phyloP scores from a whole-genome alignment of 2,797 vertebrate species.

The Poecilia picta region DNA sequence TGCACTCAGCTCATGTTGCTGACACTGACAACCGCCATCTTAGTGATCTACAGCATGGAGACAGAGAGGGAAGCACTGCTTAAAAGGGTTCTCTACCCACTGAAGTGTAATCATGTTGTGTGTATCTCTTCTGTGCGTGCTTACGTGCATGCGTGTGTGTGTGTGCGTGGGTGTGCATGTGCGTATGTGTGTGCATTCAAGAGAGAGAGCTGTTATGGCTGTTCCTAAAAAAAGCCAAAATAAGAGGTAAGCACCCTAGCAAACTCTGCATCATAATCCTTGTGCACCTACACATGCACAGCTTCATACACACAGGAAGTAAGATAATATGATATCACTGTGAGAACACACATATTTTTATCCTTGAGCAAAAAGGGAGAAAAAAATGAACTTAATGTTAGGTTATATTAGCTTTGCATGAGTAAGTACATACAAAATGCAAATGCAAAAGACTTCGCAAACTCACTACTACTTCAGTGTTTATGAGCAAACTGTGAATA shows the following conservation, averaged over 20 bases:
- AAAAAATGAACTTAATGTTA: neutral
- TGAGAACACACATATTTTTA: slow-evolving; percentile 13
- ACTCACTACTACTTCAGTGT: neutral
- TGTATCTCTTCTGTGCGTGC: neutral
- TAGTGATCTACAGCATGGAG: slow-evolving; percentile 33
- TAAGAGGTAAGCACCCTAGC: slow-evolving; percentile 27
- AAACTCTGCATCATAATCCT: slow-evolving; percentile 36
- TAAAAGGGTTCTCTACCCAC: slow-evolving; percentile 32
- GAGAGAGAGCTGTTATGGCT: slow-evolving; percentile 26
- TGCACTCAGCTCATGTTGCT: slow-evolving; percentile 44
- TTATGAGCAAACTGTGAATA: neutral
- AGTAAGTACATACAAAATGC: slow-evolving; percentile 2
- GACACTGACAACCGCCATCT: slow-evolving; percentile 55
- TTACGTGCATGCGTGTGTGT: neutral
- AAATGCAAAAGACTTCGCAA: neutral
- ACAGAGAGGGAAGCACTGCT: slow-evolving; percentile 28
- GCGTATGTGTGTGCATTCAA: neutral
- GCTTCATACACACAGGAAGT: slow-evolving; percentile 16
- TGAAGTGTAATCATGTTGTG: slow-evolving; percentile 10
- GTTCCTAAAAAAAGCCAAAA: slow-evolving; percentile 37
- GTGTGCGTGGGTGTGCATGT: slow-evolving; percentile 1
- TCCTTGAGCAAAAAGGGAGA: slow-evolving; percentile 19
- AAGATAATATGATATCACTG: slow-evolving; percentile 33
- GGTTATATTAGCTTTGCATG: neutral
- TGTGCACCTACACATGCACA: slow-evolving; percentile 23